phyloP scores from a whole-genome alignment of 2,797 vertebrate genomes.

The Danio albolineatus region DNA sequence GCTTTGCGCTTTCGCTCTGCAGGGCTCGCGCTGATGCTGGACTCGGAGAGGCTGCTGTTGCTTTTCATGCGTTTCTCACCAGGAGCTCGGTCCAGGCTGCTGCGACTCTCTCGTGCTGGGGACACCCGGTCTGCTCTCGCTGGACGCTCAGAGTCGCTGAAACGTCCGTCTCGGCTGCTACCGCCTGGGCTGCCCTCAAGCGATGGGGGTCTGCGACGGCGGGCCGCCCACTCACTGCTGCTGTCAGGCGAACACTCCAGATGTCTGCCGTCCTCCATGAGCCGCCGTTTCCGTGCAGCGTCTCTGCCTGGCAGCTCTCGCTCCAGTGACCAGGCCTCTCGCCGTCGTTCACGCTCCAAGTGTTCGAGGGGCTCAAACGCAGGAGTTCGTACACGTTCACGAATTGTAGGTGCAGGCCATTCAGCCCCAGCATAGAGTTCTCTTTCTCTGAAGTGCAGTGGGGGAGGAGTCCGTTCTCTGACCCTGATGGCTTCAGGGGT shows the following conservation, averaged over 20 bases:
- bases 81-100: constrained; percentile 85
- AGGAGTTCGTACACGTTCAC: constrained; percentile 89
- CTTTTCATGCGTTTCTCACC: constrained; percentile 81
- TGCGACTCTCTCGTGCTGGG: constrained; percentile 83
- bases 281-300: constrained; percentile 87
- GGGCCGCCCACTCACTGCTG: constrained; percentile 86
- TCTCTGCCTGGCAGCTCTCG: constrained; percentile 90
- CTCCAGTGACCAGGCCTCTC: constrained; percentile 95
- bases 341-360: constrained; percentile 86
- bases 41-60: constrained; percentile 71
- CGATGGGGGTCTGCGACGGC: constrained; percentile 86
- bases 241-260: constrained; percentile 94
- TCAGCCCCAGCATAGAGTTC: constrained; percentile 91
- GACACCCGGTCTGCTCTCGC: constrained; percentile 85
- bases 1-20: constrained; percentile 80
- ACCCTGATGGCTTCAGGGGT: constrained; percentile 91
- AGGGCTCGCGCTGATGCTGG: constrained; percentile 55
- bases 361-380: constrained; percentile 93
- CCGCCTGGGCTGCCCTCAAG: constrained; percentile 90
- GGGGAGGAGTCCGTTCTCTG: constrained; percentile 92
- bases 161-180: constrained; percentile 88
- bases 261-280: constrained; percentile 89
- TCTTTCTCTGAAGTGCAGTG: constrained; percentile 93
- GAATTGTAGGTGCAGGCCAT: constrained; percentile 91
- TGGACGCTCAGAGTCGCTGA: constrained; percentile 90